Conservation (phyloP, 2,888 invertebrate species). For the Caenorhabditis macrosperma region DNA sequence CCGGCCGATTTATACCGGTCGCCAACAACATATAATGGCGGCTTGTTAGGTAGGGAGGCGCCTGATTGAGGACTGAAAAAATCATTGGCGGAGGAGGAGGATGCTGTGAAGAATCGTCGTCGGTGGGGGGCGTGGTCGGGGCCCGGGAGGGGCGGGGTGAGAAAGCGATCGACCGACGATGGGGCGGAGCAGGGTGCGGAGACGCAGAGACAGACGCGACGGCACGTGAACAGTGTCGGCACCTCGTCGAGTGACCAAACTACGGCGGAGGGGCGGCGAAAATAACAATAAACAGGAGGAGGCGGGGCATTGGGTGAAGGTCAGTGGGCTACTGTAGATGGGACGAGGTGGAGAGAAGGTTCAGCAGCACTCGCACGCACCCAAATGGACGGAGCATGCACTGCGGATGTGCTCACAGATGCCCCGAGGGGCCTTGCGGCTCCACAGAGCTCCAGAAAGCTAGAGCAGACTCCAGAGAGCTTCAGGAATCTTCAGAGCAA, state of each 20-base stretch:
- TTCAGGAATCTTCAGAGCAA: too few species aligned
- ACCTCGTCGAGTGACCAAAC: constrained; percentile 42
- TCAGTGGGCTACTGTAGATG: neutral
- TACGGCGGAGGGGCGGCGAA: constrained; percentile 18
- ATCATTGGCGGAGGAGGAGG: constrained; percentile 9
- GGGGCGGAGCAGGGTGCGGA: constrained; percentile 13
- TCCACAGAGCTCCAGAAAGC: too few species aligned
- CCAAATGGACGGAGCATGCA: too few species aligned
- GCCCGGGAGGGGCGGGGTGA: constrained; percentile 30
- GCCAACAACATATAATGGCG: constrained; percentile 5
- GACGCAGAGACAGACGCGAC: constrained; percentile 17
- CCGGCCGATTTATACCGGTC: neutral
- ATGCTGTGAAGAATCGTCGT: neutral
- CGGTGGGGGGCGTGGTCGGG: constrained; percentile 48
- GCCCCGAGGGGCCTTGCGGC: too few species aligned
- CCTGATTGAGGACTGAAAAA: constrained; percentile 50
- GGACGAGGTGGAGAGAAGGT: too few species aligned
- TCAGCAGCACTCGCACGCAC: too few species aligned
- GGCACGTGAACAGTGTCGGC: constrained; percentile 27
- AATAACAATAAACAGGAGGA: constrained; percentile 23
- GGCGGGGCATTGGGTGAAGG: neutral
- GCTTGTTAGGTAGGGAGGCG: constrained; percentile 9
- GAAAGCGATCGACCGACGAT: neutral
- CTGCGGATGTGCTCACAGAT: too few species aligned
- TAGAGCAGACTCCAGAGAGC: too few species aligned